Evolutionary conservation across 2,113 vertebrate species (phyloP).

Genomic region (Anolis sagrei): DNA sequence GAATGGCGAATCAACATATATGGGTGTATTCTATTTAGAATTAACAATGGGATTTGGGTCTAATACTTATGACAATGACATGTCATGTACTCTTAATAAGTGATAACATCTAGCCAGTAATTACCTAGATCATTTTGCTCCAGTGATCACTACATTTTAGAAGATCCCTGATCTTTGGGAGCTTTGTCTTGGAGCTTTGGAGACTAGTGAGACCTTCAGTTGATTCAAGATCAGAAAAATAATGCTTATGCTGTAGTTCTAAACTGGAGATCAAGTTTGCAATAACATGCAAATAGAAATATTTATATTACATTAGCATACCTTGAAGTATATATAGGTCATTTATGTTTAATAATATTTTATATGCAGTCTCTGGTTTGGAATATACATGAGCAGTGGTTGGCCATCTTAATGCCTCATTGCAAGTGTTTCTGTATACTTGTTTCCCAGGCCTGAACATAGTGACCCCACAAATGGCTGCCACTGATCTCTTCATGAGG

Average conservation of each 20-base stretch:
- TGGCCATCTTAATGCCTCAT: no score
- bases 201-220: no score
- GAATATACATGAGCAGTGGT: neutral
- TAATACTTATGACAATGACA: neutral
- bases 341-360: neutral
- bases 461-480: no score
- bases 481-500: neutral
- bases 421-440: neutral
- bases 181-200: no score
- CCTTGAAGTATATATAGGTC: neutral
- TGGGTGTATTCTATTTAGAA: no score
- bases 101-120: neutral
- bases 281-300: neutral
- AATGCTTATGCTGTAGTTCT: no score
- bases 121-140: neutral
- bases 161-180: no score
- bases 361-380: neutral
- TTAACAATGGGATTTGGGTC: no score
- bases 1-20: no score
- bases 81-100: neutral
- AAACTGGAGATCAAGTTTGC: neutral
- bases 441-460: neutral
- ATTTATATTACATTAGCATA: neutral
- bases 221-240: no score
- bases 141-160: neutral